These are phyloP conservation scores for Drosophila simulans DNA, from an alignment of 1,140 invertebrate species.

Conservation along the genomic window DNA sequence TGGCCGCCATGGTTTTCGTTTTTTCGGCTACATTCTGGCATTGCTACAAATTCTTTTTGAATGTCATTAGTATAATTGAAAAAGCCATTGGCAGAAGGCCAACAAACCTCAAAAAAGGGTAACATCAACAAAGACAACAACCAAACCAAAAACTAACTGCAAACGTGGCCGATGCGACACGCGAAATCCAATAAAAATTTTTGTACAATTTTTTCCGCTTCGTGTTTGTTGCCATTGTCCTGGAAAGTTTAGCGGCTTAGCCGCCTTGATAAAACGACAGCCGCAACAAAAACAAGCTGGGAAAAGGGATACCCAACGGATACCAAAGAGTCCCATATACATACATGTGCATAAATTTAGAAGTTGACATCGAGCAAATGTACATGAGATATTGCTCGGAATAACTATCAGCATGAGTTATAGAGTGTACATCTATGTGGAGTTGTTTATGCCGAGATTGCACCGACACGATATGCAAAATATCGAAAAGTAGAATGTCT, in stretches of 20 bases:
- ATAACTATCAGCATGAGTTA: conserved; percentile 51
- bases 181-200: conserved; percentile 79
- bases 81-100: conserved; percentile 75
- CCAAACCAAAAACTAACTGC: conserved; percentile 53
- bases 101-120: conserved; percentile 54
- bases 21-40: conserved; percentile 60
- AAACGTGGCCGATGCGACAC: conserved; percentile 59
- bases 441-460: conserved; percentile 44
- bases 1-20: conserved; percentile 41
- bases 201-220: conserved; percentile 32
- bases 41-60: conserved; percentile 80
- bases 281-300: conserved; percentile 30
- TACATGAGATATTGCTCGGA: conserved; percentile 75
- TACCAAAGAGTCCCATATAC: conserved; percentile 35
- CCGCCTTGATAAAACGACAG: conserved; percentile 59
- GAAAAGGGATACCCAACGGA: conserved; percentile 28
- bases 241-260: conserved; percentile 66
- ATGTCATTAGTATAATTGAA: conserved; percentile 83
- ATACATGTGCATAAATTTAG: conserved; percentile 72
- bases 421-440: conserved; percentile 35
- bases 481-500: conserved; percentile 38
- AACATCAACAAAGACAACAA: conserved; percentile 35
- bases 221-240: conserved; percentile 33
- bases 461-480: conserved; percentile 37
- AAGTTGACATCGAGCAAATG: conserved; percentile 66